These are phyloP conservation scores for Meiosimyza decipiens DNA, from an alignment of 2,888 invertebrate genomes.

Conservation along the genomic window DNA sequence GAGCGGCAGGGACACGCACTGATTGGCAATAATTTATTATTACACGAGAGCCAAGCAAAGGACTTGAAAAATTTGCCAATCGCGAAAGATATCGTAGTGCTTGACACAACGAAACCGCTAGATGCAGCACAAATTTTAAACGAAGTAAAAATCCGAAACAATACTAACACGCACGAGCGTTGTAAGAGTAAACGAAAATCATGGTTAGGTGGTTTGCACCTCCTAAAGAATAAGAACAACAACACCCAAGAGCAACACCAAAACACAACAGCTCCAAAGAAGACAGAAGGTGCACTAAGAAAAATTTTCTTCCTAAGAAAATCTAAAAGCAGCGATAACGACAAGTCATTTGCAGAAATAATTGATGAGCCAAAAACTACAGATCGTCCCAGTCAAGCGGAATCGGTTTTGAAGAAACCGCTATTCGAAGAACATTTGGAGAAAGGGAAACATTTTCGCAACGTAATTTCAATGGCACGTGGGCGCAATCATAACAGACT, in stretches of 20 bases:
- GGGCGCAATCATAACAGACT: slow-evolving; percentile 65
- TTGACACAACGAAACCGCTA: slow-evolving; percentile 23
- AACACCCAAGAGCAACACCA: not conserved
- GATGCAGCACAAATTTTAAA: slow-evolving; percentile 46
- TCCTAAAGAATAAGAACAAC: not conserved
- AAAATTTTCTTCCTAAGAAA: slow-evolving; percentile 30
- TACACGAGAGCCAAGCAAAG: slow-evolving; percentile 8
- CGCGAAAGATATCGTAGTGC: slow-evolving; percentile 19
- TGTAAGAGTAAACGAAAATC: slow-evolving; percentile 53
- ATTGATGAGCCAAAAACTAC: not conserved
- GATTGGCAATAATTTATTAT: slow-evolving; percentile 31
- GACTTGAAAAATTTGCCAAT: slow-evolving; percentile 12
- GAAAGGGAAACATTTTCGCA: slow-evolving; percentile 60
- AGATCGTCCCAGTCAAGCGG: not conserved
- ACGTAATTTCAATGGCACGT: slow-evolving; percentile 66
- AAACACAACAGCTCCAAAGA: not conserved
- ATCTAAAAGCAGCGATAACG: slow-evolving; percentile 24
- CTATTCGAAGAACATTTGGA: slow-evolving; percentile 45
- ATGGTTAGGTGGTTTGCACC: slow-evolving; percentile 47
- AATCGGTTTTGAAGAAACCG: not conserved
- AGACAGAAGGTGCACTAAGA: not conserved
- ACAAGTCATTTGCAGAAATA: slow-evolving; percentile 10
- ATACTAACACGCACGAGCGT: slow-evolving; percentile 39
- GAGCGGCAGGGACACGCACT: slow-evolving; percentile 51
- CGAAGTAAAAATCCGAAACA: slow-evolving; percentile 47